Conservation (phyloP, 2,113 vertebrate species). For the Bettongia penicillata region DNA sequence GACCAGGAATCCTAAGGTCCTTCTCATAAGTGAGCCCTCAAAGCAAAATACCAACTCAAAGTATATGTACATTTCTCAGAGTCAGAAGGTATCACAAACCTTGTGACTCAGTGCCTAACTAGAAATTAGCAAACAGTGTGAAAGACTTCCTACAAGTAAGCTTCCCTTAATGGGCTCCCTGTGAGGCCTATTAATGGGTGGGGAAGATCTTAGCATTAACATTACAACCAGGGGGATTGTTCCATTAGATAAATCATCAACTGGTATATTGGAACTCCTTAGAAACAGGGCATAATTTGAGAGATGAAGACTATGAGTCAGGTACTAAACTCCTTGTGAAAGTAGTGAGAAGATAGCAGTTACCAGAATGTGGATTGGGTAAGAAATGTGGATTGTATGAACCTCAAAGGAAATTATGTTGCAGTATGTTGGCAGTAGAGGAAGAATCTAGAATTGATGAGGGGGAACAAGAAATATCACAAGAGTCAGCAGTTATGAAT, state of each 20-base stretch:
- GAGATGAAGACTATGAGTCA: not conserved
- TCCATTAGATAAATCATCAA: not conserved
- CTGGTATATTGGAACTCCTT: not conserved
- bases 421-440: not conserved
- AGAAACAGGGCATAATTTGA: not conserved
- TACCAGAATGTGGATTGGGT: not conserved
- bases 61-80: too few relatives aligned
- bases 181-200: too few relatives aligned
- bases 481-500: too few relatives aligned
- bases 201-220: too few relatives aligned
- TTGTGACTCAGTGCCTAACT: too few relatives aligned
- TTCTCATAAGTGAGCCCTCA: too few relatives aligned
- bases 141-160: too few relatives aligned
- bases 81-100: too few relatives aligned
- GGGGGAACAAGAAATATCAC: not conserved
- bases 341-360: not conserved
- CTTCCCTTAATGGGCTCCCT: too few relatives aligned
- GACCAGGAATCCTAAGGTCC: too few relatives aligned
- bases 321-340: not conserved
- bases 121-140: too few relatives aligned
- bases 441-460: not conserved
- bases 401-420: not conserved
- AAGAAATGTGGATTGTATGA: not conserved
- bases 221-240: not conserved
- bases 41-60: too few relatives aligned